Evolutionary conservation across 2,797 vertebrate species (phyloP), one percentile per base, ranked within the genome.

Genomic region (Cynopterus sphinx): DNA sequence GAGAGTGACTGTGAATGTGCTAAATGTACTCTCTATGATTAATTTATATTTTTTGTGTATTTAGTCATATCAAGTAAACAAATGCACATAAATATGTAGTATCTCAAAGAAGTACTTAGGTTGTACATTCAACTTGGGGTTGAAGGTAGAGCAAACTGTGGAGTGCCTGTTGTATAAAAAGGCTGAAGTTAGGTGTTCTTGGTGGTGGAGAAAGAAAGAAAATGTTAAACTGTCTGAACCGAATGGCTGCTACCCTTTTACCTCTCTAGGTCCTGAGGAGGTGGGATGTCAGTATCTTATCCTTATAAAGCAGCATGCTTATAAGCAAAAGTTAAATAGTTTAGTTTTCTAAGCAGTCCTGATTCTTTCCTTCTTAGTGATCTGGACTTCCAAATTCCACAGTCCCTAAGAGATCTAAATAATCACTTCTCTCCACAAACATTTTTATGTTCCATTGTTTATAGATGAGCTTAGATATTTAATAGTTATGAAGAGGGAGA

Each of bases 331-430:
- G 36, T 91, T 77, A 71, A 63, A 5, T 36, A 63, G 21, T 78
- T 87, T 41, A 83, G 53, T 71, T 77, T 81, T 87, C 59, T 71
- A 83, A 77, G 92, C 17, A 22, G 75, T 96, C 70, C n/a, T 15
- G 6, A 55, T 43, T 77, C 49, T 77, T 83, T 39, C 68, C 68
- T 77, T 26, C 31, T 43, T 61, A 87, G 83, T 7, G 11, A 43
- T 49, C 70, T 65, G 70, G 43, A 36, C 43, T 12, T 51, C 51
- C 22, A 55, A 79, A 67, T 46, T 71, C 70, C 78, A 79, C 24
- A 73, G 28, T 67, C 39, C 70, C 36, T 49, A 63, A 26, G 33
- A 87, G 41, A 83, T 24, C 53, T 55, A 39, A 82, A 24, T 39
- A 87, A 46, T 33, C 49, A 57, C n/a, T 49, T 88, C 24, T 68